Base-by-base conservation (phyloP, 2,888 invertebrate species). In the Invenusta paracnida region DNA sequence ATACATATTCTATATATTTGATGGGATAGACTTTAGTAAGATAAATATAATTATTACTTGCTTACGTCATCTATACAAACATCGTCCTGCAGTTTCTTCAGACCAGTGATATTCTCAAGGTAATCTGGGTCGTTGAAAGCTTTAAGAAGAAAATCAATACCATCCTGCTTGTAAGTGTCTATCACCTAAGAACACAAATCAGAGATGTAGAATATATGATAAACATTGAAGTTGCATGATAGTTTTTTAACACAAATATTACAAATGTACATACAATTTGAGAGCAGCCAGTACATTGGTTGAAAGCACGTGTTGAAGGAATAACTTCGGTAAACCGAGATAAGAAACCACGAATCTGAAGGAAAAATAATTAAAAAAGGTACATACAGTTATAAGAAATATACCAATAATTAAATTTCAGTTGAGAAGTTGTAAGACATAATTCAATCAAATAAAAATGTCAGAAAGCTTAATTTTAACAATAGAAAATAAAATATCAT, bases 271-370 rank as follows among this genome's bases (percentile, higher is more conserved):
- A 23, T 11, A 83, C 83, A 27, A 31, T 83, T 25, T 83, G 83
- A 5, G 83, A 83, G 90, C 99, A 99, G 0, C 96, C 98, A 81
- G 96, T 95, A 90, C 98, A 99, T 88, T 95, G 95, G 85, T 94
- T 93, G 92, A 96, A 99, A 89, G 95, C 94, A 84, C 94, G 93
- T 73, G 96, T 95, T 0, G 96, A 95, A 0, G 97, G 97, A 85
- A 95, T 91, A 67, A 96, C 94, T 83, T 95, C 95, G 88, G 95
- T 94, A 90, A 94, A 96, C 73, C 94, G 94, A 88, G 95, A 94
- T 0, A 99, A 92, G 91, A 96, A 97, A 0, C 98, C 98, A 66
- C 99, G 93, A 88, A 99, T 95, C 1, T 97, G 95, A 48, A n/a
- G n/a, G n/a, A n/a, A n/a, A n/a, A n/a, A n/a, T n/a, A n/a, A n/a